Base-by-base conservation (phyloP, 2,113 vertebrate species). In the Lipophrys pholis region DNA sequence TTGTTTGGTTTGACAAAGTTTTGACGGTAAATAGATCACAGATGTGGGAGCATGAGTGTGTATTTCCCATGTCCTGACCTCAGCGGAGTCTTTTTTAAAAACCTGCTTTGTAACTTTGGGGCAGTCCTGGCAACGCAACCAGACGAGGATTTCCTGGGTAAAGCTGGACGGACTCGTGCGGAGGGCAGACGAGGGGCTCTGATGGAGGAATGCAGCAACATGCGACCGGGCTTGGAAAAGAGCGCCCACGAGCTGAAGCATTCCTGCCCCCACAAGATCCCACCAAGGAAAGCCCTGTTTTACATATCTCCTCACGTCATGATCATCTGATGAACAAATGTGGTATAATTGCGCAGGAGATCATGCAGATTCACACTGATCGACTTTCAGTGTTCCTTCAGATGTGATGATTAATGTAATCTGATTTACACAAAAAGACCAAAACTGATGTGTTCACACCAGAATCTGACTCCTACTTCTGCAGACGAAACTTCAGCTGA, bases 131-230 rank as follows among this genome's bases (percentile, higher is more conserved):
- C 72, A 54, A 41, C 6, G 9, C 17, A 53, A 8, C 70, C 59
- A 82, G 76, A 90, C 74, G 10, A 38, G 76, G 82, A 83, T 83
- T 81, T 87, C 84, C 88, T 82, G 80, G 74, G 60, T 57, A 61
- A 46, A 78, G 69, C 59, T 49, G 35, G 48, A n/a, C 35, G 65
- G 53, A 51, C 78, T 57, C 45, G 30, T 46, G 30, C 43, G 39
- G 14, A 43, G 43, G 9, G 48, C 63, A 73, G 62, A 74, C 1
- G 11, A 43, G 45, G 38, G 21, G 61, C 57, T 46, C 15, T 8
- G 8, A 21, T n/a, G 17, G 8, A 76, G 55, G 61, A 74, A 57
- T 41, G 57, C 0, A 5, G 8, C 17, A 15, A 12, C 15, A 30
- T 53, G 35, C 30, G 0, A 11, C 55, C 17, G 5, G 46, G 7